phyloP scores from a whole-genome alignment of 2,113 vertebrate genomes.

The Brachyhypopomus occidentalis region DNA sequence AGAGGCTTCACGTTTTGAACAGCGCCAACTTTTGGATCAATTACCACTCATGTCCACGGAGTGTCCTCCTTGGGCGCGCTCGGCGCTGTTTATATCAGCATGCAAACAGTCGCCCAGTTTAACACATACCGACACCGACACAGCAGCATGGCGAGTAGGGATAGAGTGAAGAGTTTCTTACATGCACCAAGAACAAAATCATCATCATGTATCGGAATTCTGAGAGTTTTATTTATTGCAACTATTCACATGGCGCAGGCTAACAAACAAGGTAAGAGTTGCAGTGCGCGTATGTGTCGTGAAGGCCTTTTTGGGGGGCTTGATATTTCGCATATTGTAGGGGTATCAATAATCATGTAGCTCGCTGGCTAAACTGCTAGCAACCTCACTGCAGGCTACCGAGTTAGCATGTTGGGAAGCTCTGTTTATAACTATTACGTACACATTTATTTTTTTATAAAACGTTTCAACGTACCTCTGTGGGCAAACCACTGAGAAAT shows the following conservation, averaged over 20 bases:
- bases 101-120: slow-evolving; percentile 34
- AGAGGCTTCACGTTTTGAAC: no score
- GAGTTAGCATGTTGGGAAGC: slow-evolving; percentile 6
- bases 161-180: slow-evolving; percentile 56
- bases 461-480: background rate
- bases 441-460: no score
- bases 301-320: background rate
- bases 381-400: slow-evolving; percentile 40
- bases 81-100: slow-evolving; percentile 53
- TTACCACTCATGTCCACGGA: background rate
- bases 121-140: slow-evolving; percentile 35
- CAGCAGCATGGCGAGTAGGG: slow-evolving; percentile 71
- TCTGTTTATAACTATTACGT: no score
- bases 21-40: no score
- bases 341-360: background rate
- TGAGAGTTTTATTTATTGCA: slow-evolving; percentile 80
- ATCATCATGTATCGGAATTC: slow-evolving; percentile 62
- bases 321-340: background rate
- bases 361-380: slow-evolving; percentile 1
- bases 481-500: background rate
- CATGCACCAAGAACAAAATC: slow-evolving; percentile 58
- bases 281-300: background rate
- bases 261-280: slow-evolving; percentile 75
- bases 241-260: slow-evolving; percentile 74
- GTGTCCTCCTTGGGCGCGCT: slow-evolving; percentile 28